These are phyloP conservation scores for Antedon mediterranea DNA, from an alignment of 53 echinoderm and acorn worm species.

Conservation along the genomic window DNA sequence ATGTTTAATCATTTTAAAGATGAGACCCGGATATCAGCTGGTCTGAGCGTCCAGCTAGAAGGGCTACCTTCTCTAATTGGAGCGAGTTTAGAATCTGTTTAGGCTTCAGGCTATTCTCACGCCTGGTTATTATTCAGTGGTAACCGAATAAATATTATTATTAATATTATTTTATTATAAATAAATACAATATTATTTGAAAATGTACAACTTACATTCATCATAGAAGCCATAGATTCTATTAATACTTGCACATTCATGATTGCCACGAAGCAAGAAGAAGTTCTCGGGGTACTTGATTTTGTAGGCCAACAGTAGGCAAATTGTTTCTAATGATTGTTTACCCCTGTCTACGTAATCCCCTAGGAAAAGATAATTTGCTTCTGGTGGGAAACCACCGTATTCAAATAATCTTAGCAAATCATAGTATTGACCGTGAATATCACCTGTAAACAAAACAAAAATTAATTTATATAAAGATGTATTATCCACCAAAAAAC, in stretches of 20 bases:
- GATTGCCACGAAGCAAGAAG: constrained; percentile 91
- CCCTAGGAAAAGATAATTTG: constrained; percentile 94
- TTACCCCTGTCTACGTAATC: constrained; percentile 98
- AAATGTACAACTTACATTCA: constrained; percentile 99
- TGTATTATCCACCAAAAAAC: too few species aligned
- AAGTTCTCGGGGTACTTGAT: constrained; percentile 99
- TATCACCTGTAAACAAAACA: constrained; percentile 51
- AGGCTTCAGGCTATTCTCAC: too few species aligned
- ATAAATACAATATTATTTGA: too few species aligned
- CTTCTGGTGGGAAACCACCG: constrained; percentile 97
- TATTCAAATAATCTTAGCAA: constrained; percentile 93
- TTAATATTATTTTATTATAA: too few species aligned
- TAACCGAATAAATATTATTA: too few species aligned
- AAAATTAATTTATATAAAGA: too few species aligned
- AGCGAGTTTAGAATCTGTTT: too few species aligned
- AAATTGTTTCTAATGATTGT: constrained; percentile 96
- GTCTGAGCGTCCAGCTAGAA: too few species aligned
- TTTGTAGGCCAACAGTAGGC: constrained; percentile 94
- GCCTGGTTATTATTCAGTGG: too few species aligned
- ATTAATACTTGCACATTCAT: constrained; percentile 98
- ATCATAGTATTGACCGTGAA: constrained; percentile 99
- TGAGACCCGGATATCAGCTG: too few species aligned
- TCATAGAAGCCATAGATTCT: constrained; percentile 99
- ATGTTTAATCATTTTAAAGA: too few species aligned
- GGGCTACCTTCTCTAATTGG: too few species aligned